Evolutionary conservation across 1,140 invertebrate genomes (phyloP), one percentile per base, ranked within the genome.

Genomic region (Caenorhabditis tropicalis): DNA sequence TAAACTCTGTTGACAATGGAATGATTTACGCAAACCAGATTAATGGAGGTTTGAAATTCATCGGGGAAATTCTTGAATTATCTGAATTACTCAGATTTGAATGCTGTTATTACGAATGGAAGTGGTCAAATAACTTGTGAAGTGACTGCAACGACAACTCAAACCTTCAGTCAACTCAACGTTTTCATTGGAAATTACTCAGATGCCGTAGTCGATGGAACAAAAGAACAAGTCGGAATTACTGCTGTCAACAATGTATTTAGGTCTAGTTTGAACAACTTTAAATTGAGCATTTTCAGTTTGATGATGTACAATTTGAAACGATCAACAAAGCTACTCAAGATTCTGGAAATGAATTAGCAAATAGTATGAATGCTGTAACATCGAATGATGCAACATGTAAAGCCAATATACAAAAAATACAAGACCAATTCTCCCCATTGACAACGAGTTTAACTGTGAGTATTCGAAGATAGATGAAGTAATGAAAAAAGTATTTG

Each of bases 81-180:
- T 65, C n/a, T 33, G 43, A 4, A 43, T 24, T 16, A 74, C 10
- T 74, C 36, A 74, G 65, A 74, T 74, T 24, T 74, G 9, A 74
- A 24, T 15, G 43, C n/a, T 43, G 65, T 74, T 2, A 74, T 74
- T 24, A 3, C 5, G 10, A 46, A 43, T 74, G 65, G 65, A 46
- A 24, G 19, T 15, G 36, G 21, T 24, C 65, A 74, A 24, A 24
- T 74, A 5, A 74, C 16, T 2, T 74, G 65, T 43, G 65, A 74
- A 70, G 60, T 70, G 16, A 36, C 60, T 36, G 19, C 12, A 19
- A 70, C 60, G n/a, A 70, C 60, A 36, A 36, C 60, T 70, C 60
- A 36, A 70, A 70, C 60, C n/a, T 70, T 70, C 31, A 36, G 9
- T 10, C 36, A 70, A 9, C 4, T 70, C 2, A 70, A 36, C 10